These are phyloP conservation scores for Sarcophaga variegata DNA, from an alignment of 2,888 invertebrate genomes.

Conservation along the genomic window DNA sequence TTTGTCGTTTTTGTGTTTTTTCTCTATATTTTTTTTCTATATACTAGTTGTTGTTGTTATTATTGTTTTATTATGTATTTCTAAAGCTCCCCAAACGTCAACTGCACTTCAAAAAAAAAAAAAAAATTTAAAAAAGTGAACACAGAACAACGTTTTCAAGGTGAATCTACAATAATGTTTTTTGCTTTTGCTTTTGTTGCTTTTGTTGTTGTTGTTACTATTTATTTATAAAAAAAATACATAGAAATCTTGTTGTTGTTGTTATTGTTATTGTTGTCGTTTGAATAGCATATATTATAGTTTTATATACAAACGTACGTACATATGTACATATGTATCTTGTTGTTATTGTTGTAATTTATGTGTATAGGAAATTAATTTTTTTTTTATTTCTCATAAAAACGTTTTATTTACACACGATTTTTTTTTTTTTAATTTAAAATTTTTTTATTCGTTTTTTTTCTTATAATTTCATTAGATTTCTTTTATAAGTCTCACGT, in stretches of 20 bases:
- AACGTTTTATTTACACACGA: conserved; percentile 48
- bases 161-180: conserved; percentile 56
- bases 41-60: conserved; percentile 24
- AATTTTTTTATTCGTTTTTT: conserved; percentile 26
- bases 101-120: conserved; percentile 46
- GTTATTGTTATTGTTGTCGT: conserved; percentile 17
- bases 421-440: conserved; percentile 26
- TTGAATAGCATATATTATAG: conserved; percentile 33
- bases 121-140: conserved; percentile 27
- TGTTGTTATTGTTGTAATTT: conserved; percentile 34
- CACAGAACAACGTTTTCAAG: conserved; percentile 63
- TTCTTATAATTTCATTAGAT: conserved; percentile 46
- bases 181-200: conserved; percentile 40
- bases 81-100: conserved; percentile 64
- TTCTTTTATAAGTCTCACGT: conserved; percentile 66
- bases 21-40: neutral
- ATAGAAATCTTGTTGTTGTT: conserved; percentile 4
- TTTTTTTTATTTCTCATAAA: conserved; percentile 12
- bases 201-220: conserved; percentile 22
- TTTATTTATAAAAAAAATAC: conserved; percentile 2
- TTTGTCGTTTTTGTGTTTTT: neutral
- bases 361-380: conserved; percentile 62
- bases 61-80: conserved; percentile 39
- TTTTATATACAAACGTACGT: conserved; percentile 22
- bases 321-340: conserved; percentile 30